Base-by-base conservation (phyloP, 2,797 vertebrate species). In the Enteromius argenteus region DNA sequence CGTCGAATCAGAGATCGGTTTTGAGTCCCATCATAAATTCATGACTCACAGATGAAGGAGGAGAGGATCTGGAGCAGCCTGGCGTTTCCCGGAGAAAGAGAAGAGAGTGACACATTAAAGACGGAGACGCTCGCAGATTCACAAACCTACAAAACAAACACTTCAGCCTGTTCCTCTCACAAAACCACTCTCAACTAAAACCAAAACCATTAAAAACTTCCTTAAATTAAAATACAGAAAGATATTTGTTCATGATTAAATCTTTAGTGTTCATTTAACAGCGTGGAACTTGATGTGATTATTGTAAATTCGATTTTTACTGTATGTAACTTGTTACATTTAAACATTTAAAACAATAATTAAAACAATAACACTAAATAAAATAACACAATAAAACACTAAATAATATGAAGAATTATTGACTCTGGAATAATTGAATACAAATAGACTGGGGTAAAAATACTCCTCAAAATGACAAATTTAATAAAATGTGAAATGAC, bases 11-110 rank as follows among this genome's bases (percentile, higher is more conserved):
- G 66, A 83, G 79, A 44, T 74, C 27, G 30, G 62, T 76, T 79
- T 79, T 71, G 74, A 82, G 72, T 67, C 46, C 68, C 51, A 51
- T 85, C 69, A 79, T 78, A 80, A 85, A 81, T 42, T 72, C 69
- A 77, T 83, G 30, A 74, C 15, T 44, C 60, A 27, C 49, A 19
- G 14, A 68, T 66, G 42, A 58, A 79, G 56, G 53, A 67, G 32
- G 44, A 6, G 32, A 71, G 49, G 81, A 75, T 81, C 35, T 30
- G 27, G 35, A 53, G n/a, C 32, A 68, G 73, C 15, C 75, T 15
- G 23, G 19, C 30, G 13, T 17, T 51, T 8, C 58, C 42, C 73
- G 5, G 11, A 14, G 64, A 80, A 39, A 53, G 32, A 27, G 35
- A 17, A 39, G 32, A 68, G 32, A 42, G 39, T 10, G 77, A 51